Evolutionary conservation across 64 coral and sea anemone species (phyloP).

Genomic region (Orbicella faveolata): DNA sequence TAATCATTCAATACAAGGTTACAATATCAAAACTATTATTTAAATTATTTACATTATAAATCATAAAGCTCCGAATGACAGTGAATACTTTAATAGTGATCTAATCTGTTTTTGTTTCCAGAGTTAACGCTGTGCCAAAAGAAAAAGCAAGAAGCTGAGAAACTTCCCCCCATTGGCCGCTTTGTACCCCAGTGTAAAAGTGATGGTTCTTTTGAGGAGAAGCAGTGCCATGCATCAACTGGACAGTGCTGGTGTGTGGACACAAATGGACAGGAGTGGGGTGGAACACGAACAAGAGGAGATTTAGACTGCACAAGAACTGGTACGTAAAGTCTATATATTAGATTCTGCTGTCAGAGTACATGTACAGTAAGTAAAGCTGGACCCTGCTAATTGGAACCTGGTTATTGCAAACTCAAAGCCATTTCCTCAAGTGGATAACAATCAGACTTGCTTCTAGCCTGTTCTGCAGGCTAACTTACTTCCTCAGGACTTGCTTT

Average conservation of each 20-base stretch:
- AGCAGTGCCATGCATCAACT: constrained; percentile 79
- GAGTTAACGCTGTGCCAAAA: constrained; percentile 70
- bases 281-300: constrained; percentile 59
- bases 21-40: no score
- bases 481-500: no score
- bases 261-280: constrained; percentile 62
- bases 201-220: constrained; percentile 80
- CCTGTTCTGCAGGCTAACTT: no score
- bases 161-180: constrained; percentile 70
- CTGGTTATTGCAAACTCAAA: no score
- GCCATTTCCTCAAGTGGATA: no score
- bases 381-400: no score
- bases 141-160: constrained; percentile 64
- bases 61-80: background rate
- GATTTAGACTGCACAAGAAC: constrained; percentile 18
- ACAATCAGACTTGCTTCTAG: no score
- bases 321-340: constrained; percentile 12
- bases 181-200: constrained; percentile 79
- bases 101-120: background rate
- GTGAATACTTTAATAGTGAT: background rate
- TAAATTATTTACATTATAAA: no score
- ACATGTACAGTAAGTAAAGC: no score
- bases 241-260: constrained; percentile 97
- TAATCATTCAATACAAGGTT: no score
- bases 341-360: background rate